Evolutionary conservation across 2,888 invertebrate genomes (phyloP).

Genomic region (Xanthorhoe spadicearia): DNA sequence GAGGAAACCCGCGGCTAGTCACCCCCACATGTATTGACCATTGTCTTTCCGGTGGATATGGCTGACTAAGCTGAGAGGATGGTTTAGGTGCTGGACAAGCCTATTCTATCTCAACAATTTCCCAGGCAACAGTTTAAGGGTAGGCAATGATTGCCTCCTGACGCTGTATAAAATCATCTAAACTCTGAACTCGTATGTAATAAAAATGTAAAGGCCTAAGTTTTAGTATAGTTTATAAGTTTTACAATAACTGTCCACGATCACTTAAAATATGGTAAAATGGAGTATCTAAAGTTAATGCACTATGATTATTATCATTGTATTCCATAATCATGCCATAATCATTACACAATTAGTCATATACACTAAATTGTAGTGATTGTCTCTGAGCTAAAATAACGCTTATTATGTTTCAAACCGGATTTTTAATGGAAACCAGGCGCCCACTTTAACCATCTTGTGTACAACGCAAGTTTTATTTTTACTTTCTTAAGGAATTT

Average conservation of each 20-base stretch:
- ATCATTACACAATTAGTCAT: slow-evolving; percentile 19
- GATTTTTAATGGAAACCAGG: slow-evolving; percentile 5
- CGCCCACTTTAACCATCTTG: neutral
- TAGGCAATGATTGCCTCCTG: no score
- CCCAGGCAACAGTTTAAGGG: no score
- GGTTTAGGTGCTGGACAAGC: no score
- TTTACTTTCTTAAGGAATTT: neutral
- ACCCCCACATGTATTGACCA: no score
- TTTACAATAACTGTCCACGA: neutral
- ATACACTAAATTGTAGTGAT: slow-evolving; percentile 17
- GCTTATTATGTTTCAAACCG: slow-evolving; percentile 7
- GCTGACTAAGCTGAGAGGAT: no score
- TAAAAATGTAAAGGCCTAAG: no score
- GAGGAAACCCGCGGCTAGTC: no score
- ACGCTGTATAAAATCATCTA: no score
- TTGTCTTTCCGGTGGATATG: no score
- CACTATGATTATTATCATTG: slow-evolving; percentile 34
- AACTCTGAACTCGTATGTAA: no score
- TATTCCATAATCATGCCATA: slow-evolving; percentile 25
- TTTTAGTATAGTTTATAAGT: no score
- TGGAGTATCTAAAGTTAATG: slow-evolving; percentile 14
- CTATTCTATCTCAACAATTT: no score
- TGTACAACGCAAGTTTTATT: neutral
- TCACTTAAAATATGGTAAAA: neutral
- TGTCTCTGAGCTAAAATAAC: slow-evolving; percentile 15